These are phyloP conservation scores for Lophius piscatorius DNA, from an alignment of 2,113 vertebrate species.

Conservation along the genomic window DNA sequence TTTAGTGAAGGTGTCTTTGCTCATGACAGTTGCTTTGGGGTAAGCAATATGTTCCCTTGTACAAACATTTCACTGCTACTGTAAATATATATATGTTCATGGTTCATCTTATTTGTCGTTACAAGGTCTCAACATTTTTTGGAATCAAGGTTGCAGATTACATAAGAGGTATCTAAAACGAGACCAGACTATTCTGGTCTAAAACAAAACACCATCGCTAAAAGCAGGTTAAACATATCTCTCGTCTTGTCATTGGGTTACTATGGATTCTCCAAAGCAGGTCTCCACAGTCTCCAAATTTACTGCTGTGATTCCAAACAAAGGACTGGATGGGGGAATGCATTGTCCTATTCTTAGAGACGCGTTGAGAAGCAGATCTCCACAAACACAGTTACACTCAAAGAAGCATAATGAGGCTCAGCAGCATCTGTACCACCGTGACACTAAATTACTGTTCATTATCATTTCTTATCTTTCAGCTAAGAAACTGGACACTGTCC, in stretches of 20 bases:
- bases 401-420: conserved; percentile 39
- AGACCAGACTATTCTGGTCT: too few relatives aligned
- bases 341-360: conserved; percentile 34
- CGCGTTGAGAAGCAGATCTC: conserved; percentile 19
- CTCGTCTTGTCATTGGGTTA: conserved; percentile 67
- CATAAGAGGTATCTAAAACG: too few relatives aligned
- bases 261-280: conserved; percentile 46
- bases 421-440: conserved; percentile 34
- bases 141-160: too few relatives aligned
- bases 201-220: too few relatives aligned
- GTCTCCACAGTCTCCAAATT: conserved; percentile 19
- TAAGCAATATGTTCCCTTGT: too few relatives aligned
- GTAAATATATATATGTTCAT: too few relatives aligned
- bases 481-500: too few relatives aligned
- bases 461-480: conserved; percentile 33
- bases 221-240: conserved; percentile 71
- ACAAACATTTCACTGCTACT: too few relatives aligned
- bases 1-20: too few relatives aligned
- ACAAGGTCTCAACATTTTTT: too few relatives aligned
- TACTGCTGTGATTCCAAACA: conserved; percentile 36
- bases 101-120: too few relatives aligned
- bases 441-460: conserved; percentile 19
- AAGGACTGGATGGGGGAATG: conserved; percentile 32
- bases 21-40: too few relatives aligned
- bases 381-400: conserved; percentile 31